phyloP scores from a whole-genome alignment of 2,113 vertebrate genomes.

The Ptychochromis oligacanthus region DNA sequence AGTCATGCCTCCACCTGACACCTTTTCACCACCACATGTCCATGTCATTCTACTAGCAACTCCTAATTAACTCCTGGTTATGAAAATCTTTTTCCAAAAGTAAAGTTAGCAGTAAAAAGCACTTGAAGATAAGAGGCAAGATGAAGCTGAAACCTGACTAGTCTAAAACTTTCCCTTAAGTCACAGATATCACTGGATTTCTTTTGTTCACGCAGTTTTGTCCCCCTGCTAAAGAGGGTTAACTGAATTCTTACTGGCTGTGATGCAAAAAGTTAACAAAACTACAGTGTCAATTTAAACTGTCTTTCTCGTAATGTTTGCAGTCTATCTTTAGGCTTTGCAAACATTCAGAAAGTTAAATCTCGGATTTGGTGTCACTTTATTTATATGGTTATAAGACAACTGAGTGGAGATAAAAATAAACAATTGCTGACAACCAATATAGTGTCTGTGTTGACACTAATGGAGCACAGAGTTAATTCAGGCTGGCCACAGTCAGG shows the following conservation, averaged over 20 bases:
- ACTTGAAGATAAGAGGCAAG: too few species aligned
- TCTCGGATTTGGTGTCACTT: neutral
- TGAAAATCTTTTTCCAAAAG: too few species aligned
- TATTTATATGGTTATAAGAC: neutral
- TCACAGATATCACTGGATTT: too few species aligned
- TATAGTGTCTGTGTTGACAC: too few species aligned
- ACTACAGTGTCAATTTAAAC: neutral
- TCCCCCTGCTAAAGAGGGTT: neutral
- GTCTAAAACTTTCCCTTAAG: neutral
- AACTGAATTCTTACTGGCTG: neutral
- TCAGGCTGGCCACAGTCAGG: neutral
- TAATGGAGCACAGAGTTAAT: neutral
- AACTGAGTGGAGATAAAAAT: neutral
- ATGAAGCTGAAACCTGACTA: too few species aligned
- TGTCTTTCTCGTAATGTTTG: neutral
- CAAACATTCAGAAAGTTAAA: neutral
- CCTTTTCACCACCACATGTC: neutral
- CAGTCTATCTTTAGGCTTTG: neutral
- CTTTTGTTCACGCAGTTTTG: neutral
- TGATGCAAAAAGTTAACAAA: too few species aligned
- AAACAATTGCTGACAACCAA: too few species aligned
- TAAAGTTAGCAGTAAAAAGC: too few species aligned
- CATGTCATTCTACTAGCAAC: neutral
- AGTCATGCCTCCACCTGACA: neutral
- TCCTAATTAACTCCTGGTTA: too few species aligned